phyloP scores from a whole-genome alignment of 1,140 invertebrate genomes.

The Ips typographus region DNA sequence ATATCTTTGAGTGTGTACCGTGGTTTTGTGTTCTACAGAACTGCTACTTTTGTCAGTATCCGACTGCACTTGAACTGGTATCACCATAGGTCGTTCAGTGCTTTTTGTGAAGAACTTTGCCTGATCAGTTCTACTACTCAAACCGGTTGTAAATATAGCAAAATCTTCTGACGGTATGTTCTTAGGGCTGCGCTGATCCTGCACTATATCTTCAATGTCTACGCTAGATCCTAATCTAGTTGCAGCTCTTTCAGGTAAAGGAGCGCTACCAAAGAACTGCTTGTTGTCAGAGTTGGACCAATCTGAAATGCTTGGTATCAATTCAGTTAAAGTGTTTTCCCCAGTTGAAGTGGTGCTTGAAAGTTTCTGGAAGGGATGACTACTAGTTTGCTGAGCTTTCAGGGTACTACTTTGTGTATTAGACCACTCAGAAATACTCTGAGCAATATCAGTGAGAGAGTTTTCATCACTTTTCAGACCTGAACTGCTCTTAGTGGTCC shows the following conservation, averaged over 20 bases:
- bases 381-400: slow-evolving; percentile 41
- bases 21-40: slow-evolving; percentile 48
- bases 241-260: slow-evolving; percentile 30
- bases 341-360: slow-evolving; percentile 49
- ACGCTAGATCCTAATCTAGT: slow-evolving; percentile 44
- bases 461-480: slow-evolving; percentile 60
- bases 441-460: slow-evolving; percentile 58
- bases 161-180: slow-evolving; percentile 49
- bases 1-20: slow-evolving; percentile 47
- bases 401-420: slow-evolving; percentile 54
- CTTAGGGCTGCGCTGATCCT: slow-evolving; percentile 44
- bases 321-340: slow-evolving; percentile 49
- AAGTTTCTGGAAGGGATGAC: slow-evolving; percentile 49
- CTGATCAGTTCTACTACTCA: slow-evolving; percentile 13
- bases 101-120: slow-evolving; percentile 45
- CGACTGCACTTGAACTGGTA: slow-evolving; percentile 44
- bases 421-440: slow-evolving; percentile 62
- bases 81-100: slow-evolving; percentile 46
- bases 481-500: slow-evolving; percentile 61
- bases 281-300: slow-evolving; percentile 50
- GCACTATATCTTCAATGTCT: slow-evolving; percentile 41
- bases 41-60: slow-evolving; percentile 51
- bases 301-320: slow-evolving; percentile 50
- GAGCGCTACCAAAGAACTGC: slow-evolving; percentile 38
- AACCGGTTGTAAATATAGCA: slow-evolving; percentile 31